phyloP scores from a whole-genome alignment of 2,888 invertebrate species.

The Netelia virgata region DNA sequence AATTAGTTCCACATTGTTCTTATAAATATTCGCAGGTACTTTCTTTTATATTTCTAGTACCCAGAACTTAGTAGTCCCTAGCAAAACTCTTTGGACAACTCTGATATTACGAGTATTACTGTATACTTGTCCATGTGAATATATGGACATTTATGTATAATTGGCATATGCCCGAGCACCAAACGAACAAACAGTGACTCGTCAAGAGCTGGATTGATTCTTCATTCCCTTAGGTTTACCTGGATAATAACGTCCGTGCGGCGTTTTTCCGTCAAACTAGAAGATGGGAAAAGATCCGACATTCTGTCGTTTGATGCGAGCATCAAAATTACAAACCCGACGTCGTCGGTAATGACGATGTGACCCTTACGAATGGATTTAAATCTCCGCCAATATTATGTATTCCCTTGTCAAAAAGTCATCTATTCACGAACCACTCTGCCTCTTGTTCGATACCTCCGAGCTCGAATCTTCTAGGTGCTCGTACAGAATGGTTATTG shows the following conservation, averaged over 20 bases:
- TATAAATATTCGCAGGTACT: constrained; percentile 3
- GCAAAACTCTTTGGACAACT: constrained; percentile 11
- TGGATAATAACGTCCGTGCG: not conserved
- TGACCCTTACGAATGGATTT: not conserved
- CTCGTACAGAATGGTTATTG: not conserved
- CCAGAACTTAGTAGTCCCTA: not conserved
- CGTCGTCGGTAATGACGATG: not conserved
- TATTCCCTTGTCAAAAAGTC: constrained; percentile 26
- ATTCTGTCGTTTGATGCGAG: not conserved
- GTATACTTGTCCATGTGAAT: not conserved
- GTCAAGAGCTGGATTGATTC: not conserved
- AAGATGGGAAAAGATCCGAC: constrained; percentile 4
- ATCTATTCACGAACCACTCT: constrained; percentile 11
- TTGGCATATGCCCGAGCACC: constrained; percentile 16
- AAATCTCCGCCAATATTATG: not conserved
- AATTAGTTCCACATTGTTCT: constrained; percentile 45
- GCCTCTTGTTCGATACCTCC: constrained; percentile 15
- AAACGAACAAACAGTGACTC: not conserved
- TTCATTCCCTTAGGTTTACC: constrained; percentile 8
- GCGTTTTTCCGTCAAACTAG: not conserved
- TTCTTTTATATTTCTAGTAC: not conserved
- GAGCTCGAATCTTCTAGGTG: constrained; percentile 14
- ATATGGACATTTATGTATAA: not conserved
- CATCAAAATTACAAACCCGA: not conserved
- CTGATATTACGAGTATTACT: not conserved